Percentiles rank a stretch among this genome's conserved stretches.
phyloP scores from a whole-genome alignment of 2,888 invertebrate genomes.

The Autographa pulchrina region DNA sequence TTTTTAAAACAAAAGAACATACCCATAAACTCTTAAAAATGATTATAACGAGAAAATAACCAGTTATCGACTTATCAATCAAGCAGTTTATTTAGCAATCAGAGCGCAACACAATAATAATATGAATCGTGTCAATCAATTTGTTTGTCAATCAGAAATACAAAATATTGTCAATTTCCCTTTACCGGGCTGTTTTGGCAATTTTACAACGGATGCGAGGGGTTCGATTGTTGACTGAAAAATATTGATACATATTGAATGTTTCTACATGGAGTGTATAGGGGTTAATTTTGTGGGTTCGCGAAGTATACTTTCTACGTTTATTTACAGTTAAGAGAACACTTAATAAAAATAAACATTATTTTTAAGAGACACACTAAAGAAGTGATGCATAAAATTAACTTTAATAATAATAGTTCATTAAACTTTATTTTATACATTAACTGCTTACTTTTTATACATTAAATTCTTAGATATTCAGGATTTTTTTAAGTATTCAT shows the following conservation, averaged over 20 bases:
- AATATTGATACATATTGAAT: constrained; percentile 48
- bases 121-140: constrained; percentile 68
- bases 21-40: constrained; percentile 13
- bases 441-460: too few species aligned
- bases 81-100: constrained; percentile 32
- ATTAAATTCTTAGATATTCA: too few species aligned
- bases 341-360: too few species aligned
- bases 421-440: too few species aligned
- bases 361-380: too few species aligned
- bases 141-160: constrained; percentile 62
- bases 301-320: background rate
- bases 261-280: constrained; percentile 17
- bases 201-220: constrained; percentile 71
- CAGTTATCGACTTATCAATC: constrained; percentile 27
- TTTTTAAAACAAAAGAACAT: constrained; percentile 1
- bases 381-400: too few species aligned
- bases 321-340: too few species aligned
- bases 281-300: background rate
- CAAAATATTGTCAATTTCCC: constrained; percentile 75
- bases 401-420: too few species aligned
- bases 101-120: constrained; percentile 48
- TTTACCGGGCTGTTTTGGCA: constrained; percentile 60
- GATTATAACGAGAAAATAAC: constrained; percentile 33
- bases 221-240: constrained; percentile 67
- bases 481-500: too few species aligned